Evolutionary conservation across 2,797 vertebrate genomes (phyloP), one percentile per base, ranked within the genome.

Genomic region (Phrynocephalus guinanensis): DNA sequence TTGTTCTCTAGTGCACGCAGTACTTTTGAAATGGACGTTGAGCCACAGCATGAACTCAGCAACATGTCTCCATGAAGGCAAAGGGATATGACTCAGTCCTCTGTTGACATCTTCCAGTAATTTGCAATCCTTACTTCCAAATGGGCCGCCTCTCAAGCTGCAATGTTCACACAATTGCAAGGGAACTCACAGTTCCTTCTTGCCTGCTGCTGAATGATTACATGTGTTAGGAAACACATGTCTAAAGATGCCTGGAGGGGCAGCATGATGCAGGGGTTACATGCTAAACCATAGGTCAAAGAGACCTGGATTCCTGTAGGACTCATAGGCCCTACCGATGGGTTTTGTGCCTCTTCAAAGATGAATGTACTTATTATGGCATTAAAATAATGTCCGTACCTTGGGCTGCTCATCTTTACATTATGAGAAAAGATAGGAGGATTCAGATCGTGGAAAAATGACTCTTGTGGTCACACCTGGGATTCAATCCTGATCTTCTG

Each of bases 1-100:
- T 52, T 11, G 28, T 85, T 67, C 28, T 24, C 22, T 63, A 44
- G 38, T 63, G 60, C 60, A 22, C 10, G 6, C 16, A 18, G 70
- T 44, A 6, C 24, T 75, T 84, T 85, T 50, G 78, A 88, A 85
- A 88, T 3, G 6, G 70, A 88, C 68, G 87, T 82, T 88, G 84
- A 67, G 79, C 60, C 79, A 81, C 8, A 16, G 33, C 16, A 33
- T 50, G 67, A 79, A 24, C 33, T 72, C n/a, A 84, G 68, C 67
- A 72, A 38, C 24, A n/a, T n/a, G 1, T 80, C 38, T 6, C 30
- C 30, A n/a, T 68, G 33, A 76, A 52, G 66, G n/a, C 24, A 70
- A 44, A 44, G 30, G 60, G 50, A 18, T 75, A 33, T 81, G 87
- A 85, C 76, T 88, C 87, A 88, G 28, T 33, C 52, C 77, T 79